Conservation (phyloP, 2,888 invertebrate species). For the Melanostoma scalare region DNA sequence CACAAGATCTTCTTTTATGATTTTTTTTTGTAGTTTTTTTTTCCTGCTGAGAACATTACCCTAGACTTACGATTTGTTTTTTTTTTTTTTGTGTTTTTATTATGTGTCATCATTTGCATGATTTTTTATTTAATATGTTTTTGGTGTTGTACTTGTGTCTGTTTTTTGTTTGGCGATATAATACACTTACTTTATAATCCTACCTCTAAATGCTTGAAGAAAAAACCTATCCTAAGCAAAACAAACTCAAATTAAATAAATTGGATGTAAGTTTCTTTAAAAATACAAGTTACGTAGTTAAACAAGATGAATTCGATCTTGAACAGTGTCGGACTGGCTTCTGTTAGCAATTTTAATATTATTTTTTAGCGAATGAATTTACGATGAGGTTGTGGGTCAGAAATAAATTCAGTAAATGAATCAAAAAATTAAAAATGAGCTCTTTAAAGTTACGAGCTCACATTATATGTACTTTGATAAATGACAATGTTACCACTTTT, state of each 20-base stretch:
- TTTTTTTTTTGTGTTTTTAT: slow-evolving; percentile 61
- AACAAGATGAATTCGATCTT: no score
- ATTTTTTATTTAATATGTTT: slow-evolving; percentile 23
- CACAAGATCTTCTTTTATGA: slow-evolving; percentile 15
- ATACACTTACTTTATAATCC: slow-evolving; percentile 8
- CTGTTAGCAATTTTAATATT: no score
- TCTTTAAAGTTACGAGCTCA: no score
- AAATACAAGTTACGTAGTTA: no score
- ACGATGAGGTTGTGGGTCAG: no score
- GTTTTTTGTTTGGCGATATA: slow-evolving; percentile 57
- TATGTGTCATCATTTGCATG: slow-evolving; percentile 23
- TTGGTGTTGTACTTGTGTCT: slow-evolving; percentile 9
- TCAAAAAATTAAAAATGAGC: no score
- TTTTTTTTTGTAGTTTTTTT: slow-evolving; percentile 25
- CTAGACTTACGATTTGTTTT: slow-evolving; percentile 46
- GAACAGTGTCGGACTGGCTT: no score
- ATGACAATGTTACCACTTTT: no score
- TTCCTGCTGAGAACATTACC: slow-evolving; percentile 69
- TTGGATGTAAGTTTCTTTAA: no score
- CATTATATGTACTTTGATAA: no score
- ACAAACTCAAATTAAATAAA: slow-evolving; percentile 69
- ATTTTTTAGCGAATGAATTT: no score
- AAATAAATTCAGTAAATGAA: no score
- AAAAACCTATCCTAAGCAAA: slow-evolving; percentile 42
- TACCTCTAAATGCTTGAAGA: background rate